phyloP scores from a whole-genome alignment of 1,140 invertebrate genomes.

The Homarus americanus region DNA sequence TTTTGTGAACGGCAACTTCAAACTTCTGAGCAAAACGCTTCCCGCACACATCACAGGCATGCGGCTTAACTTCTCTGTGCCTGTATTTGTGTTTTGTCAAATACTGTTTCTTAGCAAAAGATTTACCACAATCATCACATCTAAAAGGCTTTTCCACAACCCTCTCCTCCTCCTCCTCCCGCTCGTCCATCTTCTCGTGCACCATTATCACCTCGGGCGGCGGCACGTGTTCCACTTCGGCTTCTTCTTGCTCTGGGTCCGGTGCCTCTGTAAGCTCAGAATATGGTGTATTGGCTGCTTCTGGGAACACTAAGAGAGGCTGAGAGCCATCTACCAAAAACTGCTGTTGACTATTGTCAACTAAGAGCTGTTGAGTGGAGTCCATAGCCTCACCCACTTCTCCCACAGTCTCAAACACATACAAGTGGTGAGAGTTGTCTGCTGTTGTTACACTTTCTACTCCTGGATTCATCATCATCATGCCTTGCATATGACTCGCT shows the following conservation, averaged over 20 bases:
- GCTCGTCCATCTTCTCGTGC: constrained; percentile 57
- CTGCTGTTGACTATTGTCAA: constrained; percentile 66
- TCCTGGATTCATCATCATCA: constrained; percentile 72
- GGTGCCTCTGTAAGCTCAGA: constrained; percentile 51
- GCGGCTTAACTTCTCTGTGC: constrained; percentile 72
- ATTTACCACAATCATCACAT: constrained; percentile 83
- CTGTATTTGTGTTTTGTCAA: constrained; percentile 82
- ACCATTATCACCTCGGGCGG: constrained; percentile 56
- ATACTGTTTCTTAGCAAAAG: constrained; percentile 85
- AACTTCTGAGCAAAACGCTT: constrained; percentile 73
- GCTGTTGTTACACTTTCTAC: constrained; percentile 50
- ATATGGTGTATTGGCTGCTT: constrained; percentile 55
- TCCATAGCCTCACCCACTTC: constrained; percentile 63
- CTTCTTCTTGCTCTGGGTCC: constrained; percentile 43
- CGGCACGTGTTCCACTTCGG: neutral
- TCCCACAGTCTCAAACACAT: constrained; percentile 66
- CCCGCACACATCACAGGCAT: constrained; percentile 71
- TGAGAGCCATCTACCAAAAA: constrained; percentile 64
- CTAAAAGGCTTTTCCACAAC: constrained; percentile 79
- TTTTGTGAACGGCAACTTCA: constrained; percentile 74
- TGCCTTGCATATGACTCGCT: constrained; percentile 69
- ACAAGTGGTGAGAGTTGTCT: constrained; percentile 60
- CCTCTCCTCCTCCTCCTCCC: constrained; percentile 51
- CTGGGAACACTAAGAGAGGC: constrained; percentile 65
- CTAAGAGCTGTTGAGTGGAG: constrained; percentile 59